Evolutionary conservation across 2,888 invertebrate species (phyloP).

Genomic region (Leucoptera coffeella): DNA sequence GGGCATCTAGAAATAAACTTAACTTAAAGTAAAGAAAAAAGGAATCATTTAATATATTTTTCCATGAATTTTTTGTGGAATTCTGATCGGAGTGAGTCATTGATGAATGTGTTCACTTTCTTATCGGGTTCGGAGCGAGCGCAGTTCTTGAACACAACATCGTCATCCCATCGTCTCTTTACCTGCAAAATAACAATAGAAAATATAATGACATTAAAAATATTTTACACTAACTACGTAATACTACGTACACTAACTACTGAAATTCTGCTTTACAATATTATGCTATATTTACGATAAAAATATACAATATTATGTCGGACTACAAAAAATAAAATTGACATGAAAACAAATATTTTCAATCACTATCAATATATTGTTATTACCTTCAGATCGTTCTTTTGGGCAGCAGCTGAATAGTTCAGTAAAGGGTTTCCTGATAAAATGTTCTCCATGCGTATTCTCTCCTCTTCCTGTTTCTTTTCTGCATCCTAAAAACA

Average conservation of each 20-base stretch:
- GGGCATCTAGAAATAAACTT: too few relatives aligned
- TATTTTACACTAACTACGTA: neutral
- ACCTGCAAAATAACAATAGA: slow-evolving; percentile 40
- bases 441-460: slow-evolving; percentile 96
- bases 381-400: slow-evolving; percentile 78
- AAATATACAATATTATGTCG: too few relatives aligned
- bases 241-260: too few relatives aligned
- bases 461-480: slow-evolving; percentile 90
- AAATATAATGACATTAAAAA: neutral
- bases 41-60: slow-evolving; percentile 92
- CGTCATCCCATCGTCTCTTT: slow-evolving; percentile 96
- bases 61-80: slow-evolving; percentile 99
- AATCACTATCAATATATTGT: too few relatives aligned
- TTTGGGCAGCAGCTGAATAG: slow-evolving; percentile 69
- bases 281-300: too few relatives aligned
- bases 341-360: neutral
- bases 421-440: slow-evolving; percentile 94
- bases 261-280: too few relatives aligned
- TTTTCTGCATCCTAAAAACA: slow-evolving; percentile 71
- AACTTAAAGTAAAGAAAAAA: too few relatives aligned
- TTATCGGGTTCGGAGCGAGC: slow-evolving; percentile 92
- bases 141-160: slow-evolving; percentile 99
- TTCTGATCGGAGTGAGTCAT: slow-evolving; percentile 95
- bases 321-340: slow-evolving; percentile 2
- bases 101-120: slow-evolving; percentile 85